phyloP scores from a whole-genome alignment of 2,113 vertebrate genomes.

The Hyperopisus bebe region DNA sequence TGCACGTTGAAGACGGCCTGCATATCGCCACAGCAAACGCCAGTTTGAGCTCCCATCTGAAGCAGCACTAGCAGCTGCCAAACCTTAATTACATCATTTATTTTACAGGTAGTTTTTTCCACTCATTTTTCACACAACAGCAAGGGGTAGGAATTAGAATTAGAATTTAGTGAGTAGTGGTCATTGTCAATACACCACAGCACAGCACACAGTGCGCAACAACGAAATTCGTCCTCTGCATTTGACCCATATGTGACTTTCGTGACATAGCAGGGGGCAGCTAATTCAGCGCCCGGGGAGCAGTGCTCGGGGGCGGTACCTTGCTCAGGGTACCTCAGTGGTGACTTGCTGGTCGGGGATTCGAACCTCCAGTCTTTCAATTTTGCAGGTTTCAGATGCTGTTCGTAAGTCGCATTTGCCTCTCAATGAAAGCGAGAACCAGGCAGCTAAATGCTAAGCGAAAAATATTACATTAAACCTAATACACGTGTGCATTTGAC shows the following conservation, averaged over 20 bases:
- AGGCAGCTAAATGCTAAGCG: background rate
- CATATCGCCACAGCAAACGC: background rate
- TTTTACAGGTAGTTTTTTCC: background rate
- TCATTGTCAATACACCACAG: too few species aligned
- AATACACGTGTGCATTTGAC: background rate
- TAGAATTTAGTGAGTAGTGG: too few species aligned
- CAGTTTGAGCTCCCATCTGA: background rate
- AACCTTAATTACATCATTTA: constrained; percentile 4
- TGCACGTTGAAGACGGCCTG: background rate
- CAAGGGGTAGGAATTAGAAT: background rate
- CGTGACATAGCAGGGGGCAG: too few species aligned
- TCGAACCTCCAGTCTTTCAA: too few species aligned
- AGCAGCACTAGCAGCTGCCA: background rate
- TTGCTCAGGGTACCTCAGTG: too few species aligned
- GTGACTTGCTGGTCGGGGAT: too few species aligned
- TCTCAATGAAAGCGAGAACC: background rate
- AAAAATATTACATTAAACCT: background rate
- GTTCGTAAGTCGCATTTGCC: background rate
- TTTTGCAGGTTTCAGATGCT: background rate
- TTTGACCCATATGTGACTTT: too few species aligned
- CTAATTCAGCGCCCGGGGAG: too few species aligned
- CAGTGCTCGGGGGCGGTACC: too few species aligned
- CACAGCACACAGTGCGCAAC: too few species aligned
- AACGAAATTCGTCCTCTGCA: too few species aligned
- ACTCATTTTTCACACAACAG: background rate